phyloP scores from a whole-genome alignment of 2,113 vertebrate genomes.

The Podiceps cristatus region DNA sequence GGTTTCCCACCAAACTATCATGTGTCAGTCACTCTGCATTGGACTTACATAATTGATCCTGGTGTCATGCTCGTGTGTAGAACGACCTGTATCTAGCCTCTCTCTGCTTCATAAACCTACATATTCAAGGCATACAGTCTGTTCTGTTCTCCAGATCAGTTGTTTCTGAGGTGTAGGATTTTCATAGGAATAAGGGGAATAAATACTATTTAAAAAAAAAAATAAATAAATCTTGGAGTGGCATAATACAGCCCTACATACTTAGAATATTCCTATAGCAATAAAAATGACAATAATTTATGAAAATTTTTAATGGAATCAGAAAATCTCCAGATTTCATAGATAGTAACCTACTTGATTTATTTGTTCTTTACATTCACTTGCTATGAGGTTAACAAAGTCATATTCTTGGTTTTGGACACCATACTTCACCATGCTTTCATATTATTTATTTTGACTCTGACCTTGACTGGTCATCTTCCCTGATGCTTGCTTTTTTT shows the following conservation, averaged over 20 bases:
- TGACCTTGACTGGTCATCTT: not conserved
- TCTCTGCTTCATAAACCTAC: not conserved
- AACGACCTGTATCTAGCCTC: rapidly evolving
- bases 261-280: not conserved
- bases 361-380: not conserved
- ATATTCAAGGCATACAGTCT: no score
- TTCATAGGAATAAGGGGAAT: not conserved
- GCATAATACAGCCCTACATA: not conserved
- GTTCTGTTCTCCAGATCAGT: not conserved
- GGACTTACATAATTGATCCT: not conserved
- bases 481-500: not conserved
- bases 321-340: not conserved
- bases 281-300: not conserved
- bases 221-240: not conserved
- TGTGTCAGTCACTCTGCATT: not conserved
- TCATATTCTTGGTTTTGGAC: not conserved
- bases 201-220: not conserved
- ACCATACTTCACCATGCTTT: rapidly evolving
- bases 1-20: not conserved
- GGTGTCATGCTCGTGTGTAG: rapidly evolving
- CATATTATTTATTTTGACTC: not conserved
- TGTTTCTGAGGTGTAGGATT: not conserved
- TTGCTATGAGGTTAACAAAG: not conserved
- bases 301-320: not conserved
- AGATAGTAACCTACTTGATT: not conserved